A percentile compares a stretch with the other conserved stretches of the same genome.
These are phyloP conservation scores for Ctenoplectra terminalis DNA, from an alignment of 1,140 invertebrate species.

Conservation along the genomic window DNA sequence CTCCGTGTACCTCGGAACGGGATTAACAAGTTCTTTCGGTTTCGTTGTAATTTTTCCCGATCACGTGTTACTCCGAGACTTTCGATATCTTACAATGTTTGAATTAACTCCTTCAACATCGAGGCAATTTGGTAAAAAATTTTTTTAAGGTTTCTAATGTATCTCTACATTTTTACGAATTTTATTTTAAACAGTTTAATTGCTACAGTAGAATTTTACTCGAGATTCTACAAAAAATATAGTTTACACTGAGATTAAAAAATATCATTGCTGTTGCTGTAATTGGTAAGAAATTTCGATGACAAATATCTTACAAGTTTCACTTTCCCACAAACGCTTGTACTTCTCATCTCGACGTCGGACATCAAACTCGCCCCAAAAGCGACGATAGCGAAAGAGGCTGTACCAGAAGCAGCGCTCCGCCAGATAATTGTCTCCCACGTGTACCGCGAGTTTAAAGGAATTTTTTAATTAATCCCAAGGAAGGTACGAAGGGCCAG, in stretches of 20 bases:
- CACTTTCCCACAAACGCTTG: neutral
- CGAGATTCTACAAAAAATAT: too few relatives aligned
- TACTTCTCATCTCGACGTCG: neutral
- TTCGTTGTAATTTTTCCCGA: constrained; percentile 29
- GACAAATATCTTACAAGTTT: too few relatives aligned
- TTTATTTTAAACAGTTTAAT: too few relatives aligned
- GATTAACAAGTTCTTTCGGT: constrained; percentile 76
- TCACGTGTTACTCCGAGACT: neutral
- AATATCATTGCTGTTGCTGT: too few relatives aligned
- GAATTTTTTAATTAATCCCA: constrained; percentile 56
- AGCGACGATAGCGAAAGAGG: neutral
- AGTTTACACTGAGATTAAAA: too few relatives aligned
- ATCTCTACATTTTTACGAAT: too few relatives aligned
- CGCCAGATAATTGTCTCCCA: constrained; percentile 21
- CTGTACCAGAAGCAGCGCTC: neutral
- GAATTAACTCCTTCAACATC: neutral
- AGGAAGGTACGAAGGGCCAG: constrained; percentile 23
- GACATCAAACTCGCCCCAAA: neutral
- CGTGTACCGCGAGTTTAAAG: constrained; percentile 37
- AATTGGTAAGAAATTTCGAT: too few relatives aligned
- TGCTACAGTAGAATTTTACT: too few relatives aligned
- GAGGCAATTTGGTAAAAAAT: neutral
- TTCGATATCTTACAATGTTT: neutral
- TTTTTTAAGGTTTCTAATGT: too few relatives aligned
- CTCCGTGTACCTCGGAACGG: constrained; percentile 61